Evolutionary conservation across 1,140 invertebrate species (phyloP), one percentile per base, ranked within the genome.

Genomic region (Drosophila rufa): DNA sequence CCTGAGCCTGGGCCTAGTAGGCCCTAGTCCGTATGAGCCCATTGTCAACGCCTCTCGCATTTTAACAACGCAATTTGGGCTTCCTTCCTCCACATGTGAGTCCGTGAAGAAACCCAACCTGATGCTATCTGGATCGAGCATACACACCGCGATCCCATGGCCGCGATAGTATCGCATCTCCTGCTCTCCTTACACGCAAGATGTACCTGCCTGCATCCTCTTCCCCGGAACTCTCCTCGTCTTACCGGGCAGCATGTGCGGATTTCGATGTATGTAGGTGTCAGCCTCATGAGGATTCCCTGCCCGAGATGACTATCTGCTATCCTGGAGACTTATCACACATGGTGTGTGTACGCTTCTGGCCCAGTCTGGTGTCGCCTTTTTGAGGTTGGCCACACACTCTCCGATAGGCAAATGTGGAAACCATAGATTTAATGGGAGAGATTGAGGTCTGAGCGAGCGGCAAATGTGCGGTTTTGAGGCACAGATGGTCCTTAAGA

Each of bases 11-110:
- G 25, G 9, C 30, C 62, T 60, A 43, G 42, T 42, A 50, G 38
- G 53, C 43, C 43, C 43, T 30, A 30, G 47, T 70, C 57, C 77
- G 73, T 58, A 46, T 69, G 64, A 59, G 62, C 60, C 78, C 74
- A 90, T 90, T 89, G 85, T 89, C 85, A 90, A 90, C 85, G 85
- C 85, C 85, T 85, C 75, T 75, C 70, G 74, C 82, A 75, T 81
- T 85, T 90, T 76, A 85, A 90, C 85, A 86, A 90, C 85, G 85
- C 85, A 90, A 90, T 91, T 89, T 90, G 71, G 85, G 81, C 71
- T 82, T 84, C 33, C 33, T 36, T 36, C 55, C 79, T 36, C 55
- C 82, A 87, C 80, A 89, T 84, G 74, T 75, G 84, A 46, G 46
- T n/a, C 22, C 2, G 38, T 14, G 40, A 50, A 62, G 48, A 60